phyloP scores from a whole-genome alignment of 1,140 invertebrate genomes.

The Conus ventricosus region DNA sequence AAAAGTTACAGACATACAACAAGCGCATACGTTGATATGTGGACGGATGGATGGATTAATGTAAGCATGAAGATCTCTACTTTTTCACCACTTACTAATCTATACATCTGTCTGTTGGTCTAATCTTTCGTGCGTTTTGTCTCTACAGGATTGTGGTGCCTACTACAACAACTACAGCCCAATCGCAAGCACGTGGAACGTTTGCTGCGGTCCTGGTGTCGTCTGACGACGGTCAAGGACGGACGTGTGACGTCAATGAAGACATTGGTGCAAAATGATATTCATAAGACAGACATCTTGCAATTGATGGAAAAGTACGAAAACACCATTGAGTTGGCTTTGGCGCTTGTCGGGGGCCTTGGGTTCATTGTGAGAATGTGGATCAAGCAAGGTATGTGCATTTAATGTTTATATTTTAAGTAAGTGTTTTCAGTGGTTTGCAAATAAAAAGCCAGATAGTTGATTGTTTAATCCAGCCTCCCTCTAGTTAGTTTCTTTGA shows the following conservation, averaged over 20 bases:
- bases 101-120: too few relatives aligned
- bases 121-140: not conserved
- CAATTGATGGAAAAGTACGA: conserved; percentile 63
- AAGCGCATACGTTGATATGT: too few relatives aligned
- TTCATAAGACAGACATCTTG: conserved; percentile 54
- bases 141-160: conserved; percentile 62
- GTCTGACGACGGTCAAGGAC: conserved; percentile 65
- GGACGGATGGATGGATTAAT: too few relatives aligned
- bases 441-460: too few relatives aligned
- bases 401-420: too few relatives aligned
- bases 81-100: too few relatives aligned
- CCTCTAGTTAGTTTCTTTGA: too few relatives aligned
- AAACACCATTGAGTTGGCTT: conserved; percentile 63
- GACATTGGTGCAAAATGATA: conserved; percentile 54
- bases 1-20: too few relatives aligned
- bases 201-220: conserved; percentile 66
- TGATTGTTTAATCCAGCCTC: too few relatives aligned
- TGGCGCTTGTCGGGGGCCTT: conserved; percentile 63
- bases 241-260: conserved; percentile 62
- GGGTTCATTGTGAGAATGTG: conserved; percentile 61
- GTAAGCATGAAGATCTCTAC: too few relatives aligned
- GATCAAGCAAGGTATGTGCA: conserved; percentile 58
- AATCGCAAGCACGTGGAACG: conserved; percentile 60
- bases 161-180: conserved; percentile 53
- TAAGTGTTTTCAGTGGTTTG: too few relatives aligned